These are phyloP conservation scores for Caracal caracal DNA, from an alignment of 2,113 vertebrate species.

Conservation along the genomic window DNA sequence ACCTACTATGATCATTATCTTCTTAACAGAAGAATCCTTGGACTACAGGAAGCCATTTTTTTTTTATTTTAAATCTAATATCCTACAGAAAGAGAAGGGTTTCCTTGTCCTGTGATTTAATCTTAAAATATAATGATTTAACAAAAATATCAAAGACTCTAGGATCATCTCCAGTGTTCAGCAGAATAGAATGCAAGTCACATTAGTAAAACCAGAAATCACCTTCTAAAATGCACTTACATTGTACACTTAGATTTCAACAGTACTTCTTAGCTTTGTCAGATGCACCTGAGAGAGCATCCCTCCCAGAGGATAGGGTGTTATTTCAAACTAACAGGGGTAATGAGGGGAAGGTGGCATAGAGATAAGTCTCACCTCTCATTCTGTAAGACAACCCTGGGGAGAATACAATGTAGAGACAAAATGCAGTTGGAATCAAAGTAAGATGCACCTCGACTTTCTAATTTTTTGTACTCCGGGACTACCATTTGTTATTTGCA, in stretches of 20 bases:
- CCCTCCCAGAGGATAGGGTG: neutral
- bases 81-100: neutral
- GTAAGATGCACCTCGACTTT: neutral
- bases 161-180: slow-evolving; percentile 5
- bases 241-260: neutral
- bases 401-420: neutral
- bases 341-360: too few species aligned
- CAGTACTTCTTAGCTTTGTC: neutral
- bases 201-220: neutral
- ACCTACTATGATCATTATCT: neutral
- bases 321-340: neutral
- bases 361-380: neutral
- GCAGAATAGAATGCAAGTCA: neutral
- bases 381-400: neutral
- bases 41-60: neutral
- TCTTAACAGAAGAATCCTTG: neutral
- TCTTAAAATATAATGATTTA: neutral
- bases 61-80: neutral
- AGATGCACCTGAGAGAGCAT: neutral
- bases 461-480: slow-evolving; percentile 34
- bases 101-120: neutral
- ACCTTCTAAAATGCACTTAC: neutral
- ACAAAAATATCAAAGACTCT: neutral
- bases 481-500: neutral
- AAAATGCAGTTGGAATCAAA: neutral